Percentiles rank a stretch among this genome's conserved stretches.
Evolutionary conservation across 2,888 invertebrate genomes (phyloP).

Genomic region (Tricholauxania praeusta): DNA sequence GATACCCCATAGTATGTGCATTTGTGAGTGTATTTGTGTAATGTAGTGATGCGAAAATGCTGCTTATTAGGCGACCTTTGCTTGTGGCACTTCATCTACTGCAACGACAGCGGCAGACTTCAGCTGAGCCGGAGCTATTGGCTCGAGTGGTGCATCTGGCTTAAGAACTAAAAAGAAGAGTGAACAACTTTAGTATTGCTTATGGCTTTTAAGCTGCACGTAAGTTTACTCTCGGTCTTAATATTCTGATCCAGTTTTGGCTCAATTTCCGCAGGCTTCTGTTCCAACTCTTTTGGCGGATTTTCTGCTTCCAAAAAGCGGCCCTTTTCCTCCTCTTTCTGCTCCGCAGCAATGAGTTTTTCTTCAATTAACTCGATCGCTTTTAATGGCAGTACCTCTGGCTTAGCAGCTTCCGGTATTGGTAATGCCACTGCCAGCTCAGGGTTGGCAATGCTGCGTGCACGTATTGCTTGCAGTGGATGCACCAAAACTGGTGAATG

Average conservation of each 20-base stretch:
- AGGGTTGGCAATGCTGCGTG: constrained; percentile 56
- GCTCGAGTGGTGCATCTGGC: background rate
- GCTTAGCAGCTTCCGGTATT: constrained; percentile 39
- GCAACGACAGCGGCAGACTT: too few relatives aligned
- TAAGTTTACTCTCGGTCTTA: constrained; percentile 47
- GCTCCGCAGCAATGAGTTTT: constrained; percentile 13
- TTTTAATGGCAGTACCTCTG: constrained; percentile 42
- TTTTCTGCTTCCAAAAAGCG: constrained; percentile 55
- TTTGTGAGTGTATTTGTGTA: constrained; percentile 37
- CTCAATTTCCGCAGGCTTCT: background rate
- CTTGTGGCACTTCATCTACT: constrained; percentile 25
- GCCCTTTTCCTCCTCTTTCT: constrained; percentile 33
- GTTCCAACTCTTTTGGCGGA: constrained; percentile 1
- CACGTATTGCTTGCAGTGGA: constrained; percentile 57
- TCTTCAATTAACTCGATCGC: constrained; percentile 21
- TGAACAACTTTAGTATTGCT: background rate
- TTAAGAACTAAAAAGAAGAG: constrained; percentile 14
- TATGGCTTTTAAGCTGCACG: background rate
- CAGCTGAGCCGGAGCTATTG: background rate
- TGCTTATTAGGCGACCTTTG: constrained; percentile 41
- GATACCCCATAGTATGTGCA: constrained; percentile 51
- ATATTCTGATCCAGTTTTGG: constrained; percentile 41
- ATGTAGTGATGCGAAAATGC: constrained; percentile 17
- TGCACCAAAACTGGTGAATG: constrained; percentile 56
- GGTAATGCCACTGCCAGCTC: constrained; percentile 46